Percentiles rank a stretch among this genome's conserved stretches.
Conservation (phyloP, 2,113 vertebrate species). For the Thomomys bottae region DNA sequence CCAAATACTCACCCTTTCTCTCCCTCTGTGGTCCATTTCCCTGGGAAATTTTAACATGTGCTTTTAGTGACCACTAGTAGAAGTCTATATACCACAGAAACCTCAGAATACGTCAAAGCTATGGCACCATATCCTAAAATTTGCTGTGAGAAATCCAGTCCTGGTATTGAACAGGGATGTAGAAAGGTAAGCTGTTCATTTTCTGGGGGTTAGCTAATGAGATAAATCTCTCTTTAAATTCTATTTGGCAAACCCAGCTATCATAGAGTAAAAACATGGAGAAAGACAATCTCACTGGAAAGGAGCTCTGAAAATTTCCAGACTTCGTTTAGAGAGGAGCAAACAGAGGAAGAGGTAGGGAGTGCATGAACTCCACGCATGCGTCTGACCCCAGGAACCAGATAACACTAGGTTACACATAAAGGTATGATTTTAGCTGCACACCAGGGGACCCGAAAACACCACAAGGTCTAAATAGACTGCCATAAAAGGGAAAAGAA, state of each 20-base stretch:
- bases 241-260: slow-evolving; percentile 23
- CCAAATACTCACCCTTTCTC: background rate
- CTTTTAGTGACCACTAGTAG: slow-evolving; percentile 74
- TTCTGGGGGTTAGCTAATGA: background rate
- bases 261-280: slow-evolving; percentile 23
- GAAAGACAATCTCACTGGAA: background rate
- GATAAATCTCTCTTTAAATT: background rate
- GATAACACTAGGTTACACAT: slow-evolving; percentile 48
- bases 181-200: background rate
- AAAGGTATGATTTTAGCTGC: slow-evolving; percentile 27
- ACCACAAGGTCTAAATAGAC: slow-evolving; percentile 57
- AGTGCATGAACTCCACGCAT: background rate
- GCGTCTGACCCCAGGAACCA: background rate
- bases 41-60: slow-evolving; percentile 77
- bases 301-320: slow-evolving; percentile 43
- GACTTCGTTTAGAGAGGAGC: slow-evolving; percentile 30
- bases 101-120: slow-evolving; percentile 73
- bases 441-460: slow-evolving; percentile 2
- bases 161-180: slow-evolving; percentile 72
- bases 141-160: slow-evolving; percentile 76
- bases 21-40: slow-evolving; percentile 64
- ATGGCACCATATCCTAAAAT: slow-evolving; percentile 71
- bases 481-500: slow-evolving; percentile 60
- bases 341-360: background rate
- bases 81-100: slow-evolving; percentile 78